Conservation (phyloP, 2,113 vertebrate species). For the Chamaetylas fuelleborni region DNA sequence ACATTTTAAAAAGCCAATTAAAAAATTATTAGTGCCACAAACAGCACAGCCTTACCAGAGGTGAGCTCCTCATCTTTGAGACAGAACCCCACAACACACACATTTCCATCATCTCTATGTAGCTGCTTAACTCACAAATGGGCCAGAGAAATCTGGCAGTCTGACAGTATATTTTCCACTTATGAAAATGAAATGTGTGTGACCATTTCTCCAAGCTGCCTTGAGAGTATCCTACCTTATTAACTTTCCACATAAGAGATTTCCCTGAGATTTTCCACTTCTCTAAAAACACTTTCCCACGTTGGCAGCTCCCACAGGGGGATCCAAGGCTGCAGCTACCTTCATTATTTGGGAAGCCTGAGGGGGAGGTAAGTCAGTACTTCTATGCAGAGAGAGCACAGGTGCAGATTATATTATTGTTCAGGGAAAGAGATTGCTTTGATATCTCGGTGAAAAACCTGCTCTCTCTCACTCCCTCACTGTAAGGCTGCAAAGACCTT, state of each 20-base stretch:
- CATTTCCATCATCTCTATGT: not conserved
- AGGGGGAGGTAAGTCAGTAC: not conserved
- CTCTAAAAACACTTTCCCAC: not conserved
- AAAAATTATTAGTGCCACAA: not conserved
- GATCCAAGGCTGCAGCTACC: not conserved
- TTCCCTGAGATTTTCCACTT: conserved; percentile 23
- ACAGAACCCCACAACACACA: not conserved
- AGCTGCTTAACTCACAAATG: not conserved
- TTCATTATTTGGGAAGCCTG: not conserved
- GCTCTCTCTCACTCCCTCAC: not conserved
- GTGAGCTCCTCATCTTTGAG: not conserved
- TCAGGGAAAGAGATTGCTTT: not conserved
- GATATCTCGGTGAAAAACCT: not conserved
- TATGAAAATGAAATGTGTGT: not conserved
- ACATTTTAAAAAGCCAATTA: not conserved
- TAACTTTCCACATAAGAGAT: not conserved
- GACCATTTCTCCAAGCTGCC: not conserved
- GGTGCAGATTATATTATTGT: not conserved
- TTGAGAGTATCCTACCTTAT: not conserved
- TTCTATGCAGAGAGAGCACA: not conserved
- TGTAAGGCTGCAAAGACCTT: not conserved
- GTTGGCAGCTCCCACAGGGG: not conserved
- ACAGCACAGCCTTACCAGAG: not conserved
- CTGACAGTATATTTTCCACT: conserved; percentile 10
- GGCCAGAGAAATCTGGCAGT: not conserved